Evolutionary conservation across 2,888 invertebrate species (phyloP).

Genomic region (Nemoura dubitans): DNA sequence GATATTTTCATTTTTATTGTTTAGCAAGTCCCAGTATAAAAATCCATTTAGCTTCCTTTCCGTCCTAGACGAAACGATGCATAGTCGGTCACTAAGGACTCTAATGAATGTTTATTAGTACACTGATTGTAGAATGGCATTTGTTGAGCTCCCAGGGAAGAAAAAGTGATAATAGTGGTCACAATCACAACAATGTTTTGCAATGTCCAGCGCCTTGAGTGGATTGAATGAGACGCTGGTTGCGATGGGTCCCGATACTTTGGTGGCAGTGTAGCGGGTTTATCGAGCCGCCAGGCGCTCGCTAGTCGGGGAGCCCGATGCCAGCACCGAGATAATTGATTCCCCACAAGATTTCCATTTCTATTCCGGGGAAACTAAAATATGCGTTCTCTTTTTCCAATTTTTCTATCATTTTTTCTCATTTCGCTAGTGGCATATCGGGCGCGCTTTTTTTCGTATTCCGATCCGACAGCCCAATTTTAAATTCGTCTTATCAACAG

Average conservation of each 20-base stretch:
- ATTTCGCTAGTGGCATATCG: neutral
- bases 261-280: neutral
- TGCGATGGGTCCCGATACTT: neutral
- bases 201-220: too few relatives aligned
- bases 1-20: too few relatives aligned
- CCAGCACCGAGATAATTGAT: conserved; percentile 36
- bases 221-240: too few relatives aligned
- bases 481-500: neutral
- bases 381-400: conserved; percentile 7
- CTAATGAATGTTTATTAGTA: too few relatives aligned
- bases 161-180: too few relatives aligned
- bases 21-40: too few relatives aligned
- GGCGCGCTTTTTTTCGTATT: neutral
- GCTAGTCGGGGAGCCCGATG: neutral
- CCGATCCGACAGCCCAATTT: neutral
- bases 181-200: too few relatives aligned
- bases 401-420: conserved; percentile 1
- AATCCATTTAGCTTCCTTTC: too few relatives aligned
- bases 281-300: conserved; percentile 25
- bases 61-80: too few relatives aligned
- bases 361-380: conserved; percentile 17
- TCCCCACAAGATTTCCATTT: conserved; percentile 38
- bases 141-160: too few relatives aligned
- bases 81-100: too few relatives aligned
- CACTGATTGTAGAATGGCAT: too few relatives aligned